Percentiles rank a stretch among this genome's conserved stretches.
Conservation (phyloP, 2,888 invertebrate genomes). For the Drosophila antonietae region DNA sequence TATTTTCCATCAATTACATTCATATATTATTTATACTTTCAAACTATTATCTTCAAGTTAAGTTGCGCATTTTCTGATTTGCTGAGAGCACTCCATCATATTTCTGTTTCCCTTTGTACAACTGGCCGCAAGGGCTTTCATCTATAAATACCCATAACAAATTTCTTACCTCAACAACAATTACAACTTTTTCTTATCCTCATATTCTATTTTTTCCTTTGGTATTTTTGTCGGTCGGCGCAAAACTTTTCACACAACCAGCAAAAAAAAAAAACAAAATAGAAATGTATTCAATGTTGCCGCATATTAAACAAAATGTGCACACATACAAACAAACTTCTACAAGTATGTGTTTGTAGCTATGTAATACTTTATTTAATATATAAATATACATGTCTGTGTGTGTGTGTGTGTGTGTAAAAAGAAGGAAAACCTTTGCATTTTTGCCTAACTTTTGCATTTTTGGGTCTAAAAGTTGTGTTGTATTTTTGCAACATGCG, state of each 20-base stretch:
- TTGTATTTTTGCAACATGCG: conserved; percentile 49
- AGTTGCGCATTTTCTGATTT: conserved; percentile 32
- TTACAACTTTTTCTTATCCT: conserved; percentile 63
- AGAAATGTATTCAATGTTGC: conserved; percentile 70
- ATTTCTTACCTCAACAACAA: conserved; percentile 77
- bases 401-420: conserved; percentile 26
- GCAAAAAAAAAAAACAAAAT: conserved; percentile 50
- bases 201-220: conserved; percentile 17
- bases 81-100: conserved; percentile 43
- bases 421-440: conserved; percentile 45
- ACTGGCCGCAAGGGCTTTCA: conserved; percentile 45
- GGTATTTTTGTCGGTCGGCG: conserved; percentile 40
- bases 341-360: conserved; percentile 1
- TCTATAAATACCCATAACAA: conserved; percentile 59
- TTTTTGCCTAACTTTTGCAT: conserved; percentile 60
- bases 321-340: conserved; percentile 8
- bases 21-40: conserved; percentile 5
- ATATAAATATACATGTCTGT: conserved; percentile 22
- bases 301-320: conserved; percentile 71
- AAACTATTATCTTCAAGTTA: neutral
- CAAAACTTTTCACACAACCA: conserved; percentile 58
- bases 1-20: neutral
- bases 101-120: conserved; percentile 13
- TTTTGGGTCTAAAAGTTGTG: conserved; percentile 56
- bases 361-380: conserved; percentile 25